A percentile compares a stretch with the other conserved stretches of the same genome.
Conservation (phyloP, 2,113 vertebrate genomes). For the Melanotaenia duboulayi region DNA sequence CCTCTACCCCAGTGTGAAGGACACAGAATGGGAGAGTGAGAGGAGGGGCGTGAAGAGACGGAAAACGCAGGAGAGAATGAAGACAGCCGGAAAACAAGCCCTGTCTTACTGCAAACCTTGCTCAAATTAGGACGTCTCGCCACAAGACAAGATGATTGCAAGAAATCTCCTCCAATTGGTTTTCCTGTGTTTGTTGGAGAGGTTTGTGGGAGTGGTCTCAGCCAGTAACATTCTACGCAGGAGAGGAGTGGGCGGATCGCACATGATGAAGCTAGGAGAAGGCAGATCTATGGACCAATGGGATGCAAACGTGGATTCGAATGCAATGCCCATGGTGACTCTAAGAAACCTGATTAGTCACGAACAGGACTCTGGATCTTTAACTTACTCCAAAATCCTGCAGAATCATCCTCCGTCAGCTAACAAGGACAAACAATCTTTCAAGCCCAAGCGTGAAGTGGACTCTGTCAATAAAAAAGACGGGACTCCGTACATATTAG, state of each 20-base stretch:
- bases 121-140: slow-evolving; percentile 75
- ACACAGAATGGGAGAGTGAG: slow-evolving; percentile 63
- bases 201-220: slow-evolving; percentile 32
- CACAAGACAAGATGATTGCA: slow-evolving; percentile 76
- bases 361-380: slow-evolving; percentile 61
- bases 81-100: slow-evolving; percentile 79
- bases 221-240: slow-evolving; percentile 72
- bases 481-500: slow-evolving; percentile 10
- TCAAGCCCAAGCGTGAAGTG: slow-evolving; percentile 70
- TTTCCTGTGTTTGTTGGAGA: slow-evolving; percentile 76
- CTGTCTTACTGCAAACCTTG: slow-evolving; percentile 67
- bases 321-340: slow-evolving; percentile 68
- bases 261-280: slow-evolving; percentile 54
- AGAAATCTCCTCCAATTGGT: slow-evolving; percentile 75
- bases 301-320: slow-evolving; percentile 70
- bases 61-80: slow-evolving; percentile 76
- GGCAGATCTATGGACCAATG: slow-evolving; percentile 69
- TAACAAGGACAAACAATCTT: slow-evolving; percentile 65
- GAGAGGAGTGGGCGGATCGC: slow-evolving; percentile 71
- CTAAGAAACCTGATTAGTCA: slow-evolving; percentile 74
- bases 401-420: slow-evolving; percentile 56
- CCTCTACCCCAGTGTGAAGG: slow-evolving; percentile 70
- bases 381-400: slow-evolving; percentile 59
- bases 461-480: slow-evolving; percentile 68
- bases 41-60: slow-evolving; percentile 45